Evolutionary conservation across 2,888 invertebrate genomes (phyloP).

Genomic region (Globia sparganii): DNA sequence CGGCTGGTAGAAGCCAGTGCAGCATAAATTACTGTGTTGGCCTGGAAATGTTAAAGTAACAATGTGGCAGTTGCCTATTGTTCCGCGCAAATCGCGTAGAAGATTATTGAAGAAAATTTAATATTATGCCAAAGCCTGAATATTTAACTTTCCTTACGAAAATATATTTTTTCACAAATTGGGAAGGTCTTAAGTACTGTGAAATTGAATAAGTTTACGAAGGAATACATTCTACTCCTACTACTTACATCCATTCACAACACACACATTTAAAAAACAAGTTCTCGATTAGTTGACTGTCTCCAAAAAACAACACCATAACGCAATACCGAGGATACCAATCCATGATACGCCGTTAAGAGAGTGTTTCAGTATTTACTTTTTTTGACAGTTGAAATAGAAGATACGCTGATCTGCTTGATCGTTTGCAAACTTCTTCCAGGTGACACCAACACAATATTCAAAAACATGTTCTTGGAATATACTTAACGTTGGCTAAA

Average conservation of each 20-base stretch:
- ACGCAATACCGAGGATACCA: too few species aligned
- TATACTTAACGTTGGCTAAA: slow-evolving; percentile 17
- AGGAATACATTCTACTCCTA: background rate
- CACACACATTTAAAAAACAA: too few species aligned
- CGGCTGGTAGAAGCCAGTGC: slow-evolving; percentile 27
- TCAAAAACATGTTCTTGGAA: background rate
- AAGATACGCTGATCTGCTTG: too few species aligned
- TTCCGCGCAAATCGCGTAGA: slow-evolving; percentile 21
- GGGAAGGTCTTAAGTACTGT: background rate
- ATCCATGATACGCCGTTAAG: too few species aligned
- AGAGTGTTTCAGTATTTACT: too few species aligned
- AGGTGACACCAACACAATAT: too few species aligned
- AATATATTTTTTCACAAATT: background rate
- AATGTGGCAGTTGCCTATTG: slow-evolving; percentile 25
- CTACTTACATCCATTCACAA: background rate
- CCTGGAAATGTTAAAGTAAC: slow-evolving; percentile 28
- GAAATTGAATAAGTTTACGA: background rate
- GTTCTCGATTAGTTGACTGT: too few species aligned
- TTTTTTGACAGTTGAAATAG: too few species aligned
- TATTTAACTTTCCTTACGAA: background rate
- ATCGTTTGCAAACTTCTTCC: too few species aligned
- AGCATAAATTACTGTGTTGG: slow-evolving; percentile 33
- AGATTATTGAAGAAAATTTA: slow-evolving; percentile 2
- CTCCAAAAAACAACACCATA: too few species aligned
- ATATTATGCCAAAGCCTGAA: background rate